phyloP scores from a whole-genome alignment of 2,113 vertebrate genomes.

The Cyprinodon variegatus region DNA sequence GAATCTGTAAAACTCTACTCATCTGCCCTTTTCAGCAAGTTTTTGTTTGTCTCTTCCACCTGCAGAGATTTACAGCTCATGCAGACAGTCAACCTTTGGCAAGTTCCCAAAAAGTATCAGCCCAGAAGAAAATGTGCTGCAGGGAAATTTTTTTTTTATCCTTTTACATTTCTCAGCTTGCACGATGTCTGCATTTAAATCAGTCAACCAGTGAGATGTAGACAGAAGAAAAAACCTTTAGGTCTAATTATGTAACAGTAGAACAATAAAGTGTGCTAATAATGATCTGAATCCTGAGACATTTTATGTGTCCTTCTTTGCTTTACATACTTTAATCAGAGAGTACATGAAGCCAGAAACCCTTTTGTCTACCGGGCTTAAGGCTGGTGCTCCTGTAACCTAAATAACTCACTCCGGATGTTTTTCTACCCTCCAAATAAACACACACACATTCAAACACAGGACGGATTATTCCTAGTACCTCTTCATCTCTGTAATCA shows the following conservation, averaged over 20 bases:
- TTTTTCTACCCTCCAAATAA: constrained; percentile 24
- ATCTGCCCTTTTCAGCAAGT: neutral
- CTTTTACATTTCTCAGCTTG: constrained; percentile 41
- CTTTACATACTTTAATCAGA: constrained; percentile 69
- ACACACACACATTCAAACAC: constrained; percentile 1
- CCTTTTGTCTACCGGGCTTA: constrained; percentile 43
- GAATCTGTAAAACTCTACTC: too few relatives aligned
- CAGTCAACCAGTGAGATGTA: constrained; percentile 18
- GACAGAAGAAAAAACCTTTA: constrained; percentile 23
- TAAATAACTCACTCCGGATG: constrained; percentile 68
- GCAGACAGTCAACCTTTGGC: neutral
- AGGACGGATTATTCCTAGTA: constrained; percentile 52
- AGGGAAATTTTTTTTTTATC: neutral
- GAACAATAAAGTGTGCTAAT: constrained; percentile 28
- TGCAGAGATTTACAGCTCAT: neutral
- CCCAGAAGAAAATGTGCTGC: neutral
- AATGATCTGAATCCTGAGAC: constrained; percentile 32
- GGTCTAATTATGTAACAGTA: constrained; percentile 35
- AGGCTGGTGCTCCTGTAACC: constrained; percentile 46
- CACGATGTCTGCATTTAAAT: constrained; percentile 41
- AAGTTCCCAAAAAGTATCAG: neutral
- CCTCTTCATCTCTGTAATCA: constrained; percentile 69
- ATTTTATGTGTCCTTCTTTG: constrained; percentile 26
- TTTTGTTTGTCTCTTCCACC: neutral
- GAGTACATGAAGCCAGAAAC: constrained; percentile 55